phyloP scores from a whole-genome alignment of 2,113 vertebrate genomes.

The Nycticorax nycticorax region DNA sequence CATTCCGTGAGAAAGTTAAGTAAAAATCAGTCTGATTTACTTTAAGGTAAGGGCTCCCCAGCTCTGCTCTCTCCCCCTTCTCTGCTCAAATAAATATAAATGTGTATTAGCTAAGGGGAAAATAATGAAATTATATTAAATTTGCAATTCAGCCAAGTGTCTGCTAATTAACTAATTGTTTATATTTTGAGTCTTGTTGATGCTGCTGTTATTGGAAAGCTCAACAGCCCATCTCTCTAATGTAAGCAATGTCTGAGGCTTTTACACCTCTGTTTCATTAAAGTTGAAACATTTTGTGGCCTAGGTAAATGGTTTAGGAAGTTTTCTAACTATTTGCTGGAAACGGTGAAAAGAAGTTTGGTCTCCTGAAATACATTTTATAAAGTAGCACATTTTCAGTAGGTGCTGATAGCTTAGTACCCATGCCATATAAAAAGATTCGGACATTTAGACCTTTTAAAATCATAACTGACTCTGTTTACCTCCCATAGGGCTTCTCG shows the following conservation, averaged over 20 bases:
- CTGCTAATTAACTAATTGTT: constrained; percentile 35
- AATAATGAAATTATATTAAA: constrained; percentile 37
- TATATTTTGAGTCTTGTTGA: neutral
- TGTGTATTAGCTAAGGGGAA: neutral
- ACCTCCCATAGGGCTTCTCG: neutral
- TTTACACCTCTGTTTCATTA: neutral
- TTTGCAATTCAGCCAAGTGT: constrained; percentile 29
- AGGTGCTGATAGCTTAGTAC: neutral
- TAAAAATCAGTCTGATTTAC: constrained; percentile 45
- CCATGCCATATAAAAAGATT: neutral
- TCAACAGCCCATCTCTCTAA: neutral
- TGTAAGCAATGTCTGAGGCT: neutral
- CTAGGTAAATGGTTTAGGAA: neutral
- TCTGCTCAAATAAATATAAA: constrained; percentile 24
- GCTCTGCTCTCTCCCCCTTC: neutral
- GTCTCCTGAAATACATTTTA: neutral
- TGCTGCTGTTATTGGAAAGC: neutral
- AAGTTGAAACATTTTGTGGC: neutral
- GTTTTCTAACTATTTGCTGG: neutral
- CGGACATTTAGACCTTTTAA: neutral
- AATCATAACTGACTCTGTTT: neutral
- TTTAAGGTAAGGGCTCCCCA: neutral
- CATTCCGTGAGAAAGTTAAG: constrained; percentile 25
- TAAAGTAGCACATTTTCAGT: neutral
- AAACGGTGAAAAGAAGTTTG: neutral